Evolutionary conservation across 2,888 invertebrate genomes (phyloP), one percentile per base, ranked within the genome.

Genomic region (Nymphalis polychloros): DNA sequence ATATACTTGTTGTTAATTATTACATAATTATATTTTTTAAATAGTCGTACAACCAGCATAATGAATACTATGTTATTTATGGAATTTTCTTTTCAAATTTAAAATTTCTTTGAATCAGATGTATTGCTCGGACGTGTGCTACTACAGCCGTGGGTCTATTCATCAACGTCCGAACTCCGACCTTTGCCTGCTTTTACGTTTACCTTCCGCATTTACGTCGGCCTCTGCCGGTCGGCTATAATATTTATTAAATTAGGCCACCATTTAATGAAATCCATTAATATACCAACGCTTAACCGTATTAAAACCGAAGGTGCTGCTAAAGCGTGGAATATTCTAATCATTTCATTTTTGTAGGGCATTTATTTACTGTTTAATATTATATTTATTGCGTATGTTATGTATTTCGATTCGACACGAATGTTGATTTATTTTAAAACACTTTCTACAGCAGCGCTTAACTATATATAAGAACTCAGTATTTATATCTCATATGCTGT

Each of bases 81-180:
- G 41, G 41, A 10, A 41, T 63, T 52, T 48, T 49, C 55, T 67
- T 57, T 59, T 63, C 27, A 59, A 63, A 31, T 41, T 62, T 62
- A 41, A 41, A 41, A 61, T 67, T 67, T 48, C 23, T 61, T 63
- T 60, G 31, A 55, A 47, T 52, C 41, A n/a, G 57, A 19, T 63
- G 50, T 66, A 55, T 60, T 35, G 55, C 23, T 49, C 67, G 61
- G 57, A 64, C 55, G 63, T 48, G 61, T 57, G 62, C 61, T 31
- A 46, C 50, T 63, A 64, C 65, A 46, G 61, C 64, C 69, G 73
- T 72, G 69, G 48, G 61, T 70, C 76, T 79, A 84, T 87, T 84
- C 81, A 83, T 86, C 86, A 86, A 85, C 77, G 82, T 84, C 84
- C 75, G 76, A 79, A 64, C 70, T 64, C 59, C 67, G 64, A 70